Evolutionary conservation across 1,140 invertebrate species (phyloP), one percentile per base, ranked within the genome.

Genomic region (Anthonomus grandis): DNA sequence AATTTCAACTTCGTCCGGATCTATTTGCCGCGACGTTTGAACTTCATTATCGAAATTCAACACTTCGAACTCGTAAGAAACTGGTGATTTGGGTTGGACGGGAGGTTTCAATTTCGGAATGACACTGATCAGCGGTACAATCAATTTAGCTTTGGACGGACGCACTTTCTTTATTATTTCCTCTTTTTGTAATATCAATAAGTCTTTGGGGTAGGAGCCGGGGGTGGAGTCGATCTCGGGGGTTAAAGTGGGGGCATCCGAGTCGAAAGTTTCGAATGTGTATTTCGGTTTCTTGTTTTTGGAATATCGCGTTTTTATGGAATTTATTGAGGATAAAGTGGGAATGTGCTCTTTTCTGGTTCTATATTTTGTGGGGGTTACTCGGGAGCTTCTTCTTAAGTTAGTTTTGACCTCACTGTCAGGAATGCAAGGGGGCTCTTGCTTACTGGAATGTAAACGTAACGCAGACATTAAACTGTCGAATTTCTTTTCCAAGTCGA

Each of bases 1-100:
- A 23, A 45, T 24, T n/a, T 45, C 9, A 4, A 45, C n/a, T n/a
- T 45, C 42, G n/a, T 45, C 42, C 21, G 10, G 21, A n/a, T 45
- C 42, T n/a, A 45, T 45, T 5, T 23, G 21, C 15, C 21, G 2
- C 2, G 12, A 21, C 4, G 3, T 18, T 19, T 17, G 39, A 42
- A 42, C 10, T 19, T 42, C 39, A 4, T 42, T 21, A 23, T 9
- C 21, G 2, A 45, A 45, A 23, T 45, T 45, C 10, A 45, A 10
- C 12, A 8, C 25, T 21, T 45, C 42, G 25, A 45, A 45, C 2
- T 2, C 25, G 42, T 45, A 45, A n/a, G 6, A 8, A 8, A 31
- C 27, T 31, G 27, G 27, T 6, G n/a, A 8, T 31, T 31, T 31
- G 6, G n/a, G 27, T 31, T 31, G 27, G 6, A n/a, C n/a, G n/a